Evolutionary conservation across 2,797 vertebrate species (phyloP).

Genomic region (Podargus strigoides): DNA sequence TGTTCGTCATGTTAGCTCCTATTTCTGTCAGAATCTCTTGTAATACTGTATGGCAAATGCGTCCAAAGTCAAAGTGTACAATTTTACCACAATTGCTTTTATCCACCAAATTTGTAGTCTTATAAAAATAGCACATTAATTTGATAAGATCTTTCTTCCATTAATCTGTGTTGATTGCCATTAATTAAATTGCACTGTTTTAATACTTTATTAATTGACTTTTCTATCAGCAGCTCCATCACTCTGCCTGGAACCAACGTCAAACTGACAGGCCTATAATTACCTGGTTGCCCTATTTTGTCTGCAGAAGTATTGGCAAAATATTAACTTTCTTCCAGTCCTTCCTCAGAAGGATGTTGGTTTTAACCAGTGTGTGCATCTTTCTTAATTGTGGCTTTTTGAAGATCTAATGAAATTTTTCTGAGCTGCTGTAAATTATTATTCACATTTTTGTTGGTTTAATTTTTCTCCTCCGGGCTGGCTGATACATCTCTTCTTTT

Average conservation of each 20-base stretch:
- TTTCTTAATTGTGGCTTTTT: background rate
- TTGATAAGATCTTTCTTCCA: slow-evolving; percentile 57
- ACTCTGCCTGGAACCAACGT: slow-evolving; percentile 9
- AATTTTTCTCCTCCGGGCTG: background rate
- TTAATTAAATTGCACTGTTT: slow-evolving; percentile 61
- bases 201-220: slow-evolving; percentile 59
- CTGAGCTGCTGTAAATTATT: background rate
- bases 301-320: slow-evolving; percentile 21
- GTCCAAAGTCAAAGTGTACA: background rate
- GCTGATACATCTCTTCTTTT: background rate
- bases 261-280: slow-evolving; percentile 35
- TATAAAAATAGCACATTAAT: slow-evolving; percentile 49
- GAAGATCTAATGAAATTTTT: background rate
- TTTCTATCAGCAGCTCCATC: slow-evolving; percentile 46
- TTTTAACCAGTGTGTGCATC: background rate
- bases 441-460: background rate
- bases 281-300: slow-evolving; percentile 48
- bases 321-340: background rate
- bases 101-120: slow-evolving; percentile 23
- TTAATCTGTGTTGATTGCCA: slow-evolving; percentile 47
- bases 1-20: background rate
- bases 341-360: background rate
- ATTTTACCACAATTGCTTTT: slow-evolving; percentile 14
- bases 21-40: background rate
- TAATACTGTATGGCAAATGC: background rate